phyloP scores from a whole-genome alignment of 2,888 invertebrate genomes.

The Diarsia rubi region DNA sequence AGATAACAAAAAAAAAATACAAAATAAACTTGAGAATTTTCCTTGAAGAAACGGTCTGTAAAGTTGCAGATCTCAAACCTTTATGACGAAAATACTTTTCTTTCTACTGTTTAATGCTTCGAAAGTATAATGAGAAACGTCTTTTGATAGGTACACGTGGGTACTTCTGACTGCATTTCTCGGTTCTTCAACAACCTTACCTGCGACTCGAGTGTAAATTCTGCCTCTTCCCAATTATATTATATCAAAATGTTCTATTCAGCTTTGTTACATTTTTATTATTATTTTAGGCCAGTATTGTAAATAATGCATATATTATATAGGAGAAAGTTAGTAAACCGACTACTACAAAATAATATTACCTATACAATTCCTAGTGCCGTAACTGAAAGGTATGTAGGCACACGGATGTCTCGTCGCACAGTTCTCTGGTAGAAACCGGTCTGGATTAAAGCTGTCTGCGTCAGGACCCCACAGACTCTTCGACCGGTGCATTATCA shows the following conservation, averaged over 20 bases:
- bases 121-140: too few relatives aligned
- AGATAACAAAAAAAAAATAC: slow-evolving; percentile 1
- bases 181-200: too few relatives aligned
- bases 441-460: slow-evolving; percentile 90
- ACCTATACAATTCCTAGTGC: slow-evolving; percentile 89
- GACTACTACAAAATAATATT: slow-evolving; percentile 31
- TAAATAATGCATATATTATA: not conserved
- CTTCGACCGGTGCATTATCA: slow-evolving; percentile 87
- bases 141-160: too few relatives aligned
- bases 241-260: too few relatives aligned
- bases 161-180: too few relatives aligned
- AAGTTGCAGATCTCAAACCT: not conserved
- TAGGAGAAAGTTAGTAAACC: not conserved
- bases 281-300: not conserved
- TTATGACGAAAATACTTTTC: too few relatives aligned
- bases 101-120: too few relatives aligned
- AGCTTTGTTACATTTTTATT: not conserved
- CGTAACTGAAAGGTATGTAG: slow-evolving; percentile 87
- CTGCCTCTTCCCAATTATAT: too few relatives aligned
- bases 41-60: not conserved
- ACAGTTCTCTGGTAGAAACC: slow-evolving; percentile 89
- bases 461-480: slow-evolving; percentile 91
- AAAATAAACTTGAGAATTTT: not conserved
- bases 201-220: too few relatives aligned
- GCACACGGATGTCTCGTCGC: slow-evolving; percentile 84